phyloP scores from a whole-genome alignment of 2,888 invertebrate species.

The Chaitophorus viminalis region DNA sequence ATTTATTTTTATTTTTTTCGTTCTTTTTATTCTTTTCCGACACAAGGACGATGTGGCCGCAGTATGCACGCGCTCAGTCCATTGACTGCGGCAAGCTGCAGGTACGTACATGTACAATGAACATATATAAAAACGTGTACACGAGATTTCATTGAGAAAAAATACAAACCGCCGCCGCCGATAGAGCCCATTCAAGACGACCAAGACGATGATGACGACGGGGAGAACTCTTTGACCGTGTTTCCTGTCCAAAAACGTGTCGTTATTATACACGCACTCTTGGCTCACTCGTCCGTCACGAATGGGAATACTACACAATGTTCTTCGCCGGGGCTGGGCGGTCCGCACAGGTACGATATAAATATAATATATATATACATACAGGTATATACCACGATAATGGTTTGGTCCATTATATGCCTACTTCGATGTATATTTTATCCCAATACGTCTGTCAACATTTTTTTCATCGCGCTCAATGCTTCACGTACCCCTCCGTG shows the following conservation, averaged over 20 bases:
- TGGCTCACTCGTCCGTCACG: constrained; percentile 40
- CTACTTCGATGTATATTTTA: too few species aligned
- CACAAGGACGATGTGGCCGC: too few species aligned
- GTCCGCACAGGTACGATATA: too few species aligned
- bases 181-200: constrained; percentile 15
- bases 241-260: constrained; percentile 45
- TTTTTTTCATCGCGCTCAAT: too few species aligned
- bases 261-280: background rate
- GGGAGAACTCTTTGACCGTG: constrained; percentile 42
- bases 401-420: too few species aligned
- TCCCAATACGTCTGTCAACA: too few species aligned
- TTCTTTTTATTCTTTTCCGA: too few species aligned
- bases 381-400: too few species aligned
- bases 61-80: background rate
- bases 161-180: background rate
- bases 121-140: background rate
- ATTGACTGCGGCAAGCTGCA: constrained; percentile 15
- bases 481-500: too few species aligned
- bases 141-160: constrained; percentile 39
- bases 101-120: background rate
- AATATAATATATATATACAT: too few species aligned
- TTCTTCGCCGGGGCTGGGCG: background rate
- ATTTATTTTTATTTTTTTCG: too few species aligned
- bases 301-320: too few species aligned
- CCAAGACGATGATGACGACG: background rate